Evolutionary conservation across 2,888 invertebrate species (phyloP).

Genomic region (Macaria liturata): DNA sequence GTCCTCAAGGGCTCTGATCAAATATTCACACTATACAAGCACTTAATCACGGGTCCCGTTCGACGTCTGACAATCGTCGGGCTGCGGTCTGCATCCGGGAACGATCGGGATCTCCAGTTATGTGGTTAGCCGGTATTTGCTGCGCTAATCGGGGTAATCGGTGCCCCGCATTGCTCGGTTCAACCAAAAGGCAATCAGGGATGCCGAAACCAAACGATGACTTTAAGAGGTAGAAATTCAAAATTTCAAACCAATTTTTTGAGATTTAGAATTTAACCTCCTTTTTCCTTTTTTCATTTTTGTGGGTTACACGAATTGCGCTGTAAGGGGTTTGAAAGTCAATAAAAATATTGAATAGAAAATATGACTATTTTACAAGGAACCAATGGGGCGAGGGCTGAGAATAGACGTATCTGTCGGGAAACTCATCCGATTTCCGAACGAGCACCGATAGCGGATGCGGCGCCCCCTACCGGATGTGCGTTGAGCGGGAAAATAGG

Average conservation of each 20-base stretch:
- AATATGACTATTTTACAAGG: conserved; percentile 57
- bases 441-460: conserved; percentile 67
- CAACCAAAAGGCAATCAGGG: conserved; percentile 15
- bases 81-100: conserved; percentile 18
- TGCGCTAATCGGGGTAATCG: conserved; percentile 25
- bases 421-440: conserved; percentile 72
- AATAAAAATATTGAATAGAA: conserved; percentile 69
- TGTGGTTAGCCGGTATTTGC: conserved; percentile 26
- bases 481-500: conserved; percentile 81
- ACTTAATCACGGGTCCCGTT: conserved; percentile 17
- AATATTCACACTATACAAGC: conserved; percentile 18
- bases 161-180: conserved; percentile 17
- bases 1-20: conserved; percentile 10
- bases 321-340: conserved; percentile 43
- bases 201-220: background rate
- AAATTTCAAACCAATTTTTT: background rate
- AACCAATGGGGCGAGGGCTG: conserved; percentile 61
- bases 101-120: conserved; percentile 24
- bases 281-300: no score
- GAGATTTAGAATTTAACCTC: no score
- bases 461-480: conserved; percentile 69
- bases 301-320: no score
- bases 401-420: conserved; percentile 61
- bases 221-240: background rate
- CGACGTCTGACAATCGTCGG: conserved; percentile 20